phyloP scores from a whole-genome alignment of 2,797 vertebrate species.

The Cuculus canorus region DNA sequence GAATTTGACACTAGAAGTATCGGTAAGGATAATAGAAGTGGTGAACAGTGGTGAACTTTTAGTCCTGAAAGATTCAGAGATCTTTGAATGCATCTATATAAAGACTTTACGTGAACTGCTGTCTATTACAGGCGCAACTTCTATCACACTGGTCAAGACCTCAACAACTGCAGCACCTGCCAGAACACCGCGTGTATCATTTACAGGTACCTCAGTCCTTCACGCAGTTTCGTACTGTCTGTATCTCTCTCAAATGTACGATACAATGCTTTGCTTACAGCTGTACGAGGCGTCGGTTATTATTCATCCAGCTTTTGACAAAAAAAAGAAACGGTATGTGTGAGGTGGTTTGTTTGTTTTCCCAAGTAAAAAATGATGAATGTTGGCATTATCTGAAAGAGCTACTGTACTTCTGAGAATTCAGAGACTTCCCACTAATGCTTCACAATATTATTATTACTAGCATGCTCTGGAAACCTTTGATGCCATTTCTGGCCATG shows the following conservation, averaged over 20 bases:
- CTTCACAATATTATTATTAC: background rate
- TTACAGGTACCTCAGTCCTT: slow-evolving; percentile 90
- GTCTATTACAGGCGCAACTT: slow-evolving; percentile 89
- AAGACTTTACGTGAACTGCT: slow-evolving; percentile 4
- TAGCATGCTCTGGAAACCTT: background rate
- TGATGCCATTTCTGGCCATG: background rate
- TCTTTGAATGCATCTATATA: background rate
- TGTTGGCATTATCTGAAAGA: background rate
- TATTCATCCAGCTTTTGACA: background rate
- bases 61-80: background rate
- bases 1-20: background rate
- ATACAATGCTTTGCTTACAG: background rate
- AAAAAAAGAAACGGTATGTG: background rate
- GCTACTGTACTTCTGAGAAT: background rate
- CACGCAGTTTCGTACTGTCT: background rate
- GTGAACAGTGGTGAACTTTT: background rate
- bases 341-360: background rate
- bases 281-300: background rate
- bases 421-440: background rate
- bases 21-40: background rate
- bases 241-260: background rate
- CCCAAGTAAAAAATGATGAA: background rate
- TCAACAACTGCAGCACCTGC: slow-evolving; percentile 97
- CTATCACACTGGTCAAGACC: slow-evolving; percentile 97
- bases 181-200: slow-evolving; percentile 99